phyloP scores from a whole-genome alignment of 2,113 vertebrate genomes.

The Aplodontia rufa region DNA sequence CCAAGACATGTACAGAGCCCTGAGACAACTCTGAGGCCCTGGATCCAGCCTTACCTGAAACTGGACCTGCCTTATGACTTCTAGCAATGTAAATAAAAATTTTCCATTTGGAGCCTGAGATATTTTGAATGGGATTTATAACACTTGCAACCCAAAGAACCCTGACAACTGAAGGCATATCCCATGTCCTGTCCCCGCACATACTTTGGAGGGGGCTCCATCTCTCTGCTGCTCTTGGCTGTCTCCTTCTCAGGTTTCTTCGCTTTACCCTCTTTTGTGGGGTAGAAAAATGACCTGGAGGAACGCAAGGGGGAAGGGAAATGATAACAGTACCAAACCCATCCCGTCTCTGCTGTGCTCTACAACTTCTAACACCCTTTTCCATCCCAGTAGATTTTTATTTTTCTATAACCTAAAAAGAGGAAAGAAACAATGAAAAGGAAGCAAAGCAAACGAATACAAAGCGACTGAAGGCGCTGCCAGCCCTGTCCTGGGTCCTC shows the following conservation, averaged over 20 bases:
- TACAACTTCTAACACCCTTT: neutral
- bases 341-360: fast-evolving
- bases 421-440: neutral
- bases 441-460: neutral
- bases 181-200: neutral
- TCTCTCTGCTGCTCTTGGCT: conserved; percentile 64
- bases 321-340: neutral
- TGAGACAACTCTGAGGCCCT: neutral
- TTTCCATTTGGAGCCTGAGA: neutral
- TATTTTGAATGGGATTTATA: neutral
- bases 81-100: neutral
- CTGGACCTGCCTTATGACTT: neutral
- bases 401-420: neutral
- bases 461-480: neutral
- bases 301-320: neutral
- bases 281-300: conserved; percentile 91
- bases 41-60: neutral
- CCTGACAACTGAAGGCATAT: neutral
- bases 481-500: neutral
- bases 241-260: conserved; percentile 79
- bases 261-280: conserved; percentile 82
- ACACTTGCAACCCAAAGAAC: neutral
- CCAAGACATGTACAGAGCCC: neutral
- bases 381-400: neutral
- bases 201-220: conserved; percentile 47